Conservation (phyloP, 1,140 invertebrate genomes). For the Anastrepha obliqua region DNA sequence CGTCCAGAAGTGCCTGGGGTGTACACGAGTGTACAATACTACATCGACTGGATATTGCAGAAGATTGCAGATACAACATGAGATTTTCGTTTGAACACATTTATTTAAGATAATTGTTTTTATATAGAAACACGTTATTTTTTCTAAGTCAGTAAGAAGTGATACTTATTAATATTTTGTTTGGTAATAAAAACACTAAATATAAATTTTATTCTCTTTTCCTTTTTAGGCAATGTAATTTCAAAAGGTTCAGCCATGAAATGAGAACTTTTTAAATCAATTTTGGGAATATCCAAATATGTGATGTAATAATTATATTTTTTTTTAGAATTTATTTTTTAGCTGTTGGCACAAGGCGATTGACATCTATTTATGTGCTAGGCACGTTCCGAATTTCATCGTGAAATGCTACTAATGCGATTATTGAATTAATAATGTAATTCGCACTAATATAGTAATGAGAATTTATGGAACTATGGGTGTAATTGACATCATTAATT, state of each 20-base stretch:
- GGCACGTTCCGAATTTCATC: neutral
- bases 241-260: neutral
- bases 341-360: too few species aligned
- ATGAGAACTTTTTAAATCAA: neutral
- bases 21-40: constrained; percentile 81
- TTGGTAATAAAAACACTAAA: neutral
- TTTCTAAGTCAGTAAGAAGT: constrained; percentile 30
- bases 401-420: neutral
- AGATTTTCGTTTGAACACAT: constrained; percentile 1
- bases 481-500: constrained; percentile 29
- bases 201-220: neutral
- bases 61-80: constrained; percentile 59
- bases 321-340: too few species aligned
- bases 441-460: too few species aligned
- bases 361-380: neutral
- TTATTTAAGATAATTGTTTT: neutral
- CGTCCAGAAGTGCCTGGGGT: constrained; percentile 83
- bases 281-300: neutral
- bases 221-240: too few species aligned
- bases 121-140: neutral
- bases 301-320: neutral
- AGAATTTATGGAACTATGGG: neutral
- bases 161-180: neutral
- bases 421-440: neutral
- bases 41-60: constrained; percentile 75